Evolutionary conservation across 2,888 invertebrate genomes (phyloP), one percentile per base, ranked within the genome.

Genomic region (Hofmannophila pseudospretella): DNA sequence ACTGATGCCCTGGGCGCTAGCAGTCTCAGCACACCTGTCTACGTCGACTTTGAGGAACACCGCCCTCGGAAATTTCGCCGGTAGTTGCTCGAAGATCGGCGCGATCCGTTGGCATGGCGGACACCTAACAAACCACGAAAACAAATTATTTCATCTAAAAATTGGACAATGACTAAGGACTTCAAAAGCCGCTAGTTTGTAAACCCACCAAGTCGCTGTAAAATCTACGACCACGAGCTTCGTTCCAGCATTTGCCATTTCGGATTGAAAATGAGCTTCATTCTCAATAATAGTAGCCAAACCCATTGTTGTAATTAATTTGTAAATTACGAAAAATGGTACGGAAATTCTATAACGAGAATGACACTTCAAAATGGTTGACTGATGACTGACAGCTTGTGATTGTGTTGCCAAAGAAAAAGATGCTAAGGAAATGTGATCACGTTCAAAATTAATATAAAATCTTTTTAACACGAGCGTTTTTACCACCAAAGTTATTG

Each of bases 21-120:
- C 97, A 7, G 95, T 95, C 54, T 96, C 97, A 53, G 93, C 92
- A 59, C 96, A 98, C 75, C 93, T 92, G 66, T 99, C 98, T 10
- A 99, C 98, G 75, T 98, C 97, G 5, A 99, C 95, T 82, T 98
- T 97, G 9, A 97, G 79, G 67, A 99, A 99, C 9, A 96, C 90
- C 8, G 96, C 97, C 53, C 93, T 91, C 0, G 95, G 92, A 75
- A 96, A 99, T 75, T 95, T 96, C 5, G 89, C 88, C 11, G 98
- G 94, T 25, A 98, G 82, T 65, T 96, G 93, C 57, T 96, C 95
- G 75, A 97, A 98, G 36, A 94, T 85, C 5, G 99, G 99, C 3
- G 97, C 96, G 61, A 99, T 97, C 64, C 93, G 89, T 66, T 95
- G 95, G 67, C 99, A 99, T 2, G 99, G 99, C 1, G 96, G 97